Conservation (phyloP, 2,113 vertebrate species). For the Cephalopterus ornatus region DNA sequence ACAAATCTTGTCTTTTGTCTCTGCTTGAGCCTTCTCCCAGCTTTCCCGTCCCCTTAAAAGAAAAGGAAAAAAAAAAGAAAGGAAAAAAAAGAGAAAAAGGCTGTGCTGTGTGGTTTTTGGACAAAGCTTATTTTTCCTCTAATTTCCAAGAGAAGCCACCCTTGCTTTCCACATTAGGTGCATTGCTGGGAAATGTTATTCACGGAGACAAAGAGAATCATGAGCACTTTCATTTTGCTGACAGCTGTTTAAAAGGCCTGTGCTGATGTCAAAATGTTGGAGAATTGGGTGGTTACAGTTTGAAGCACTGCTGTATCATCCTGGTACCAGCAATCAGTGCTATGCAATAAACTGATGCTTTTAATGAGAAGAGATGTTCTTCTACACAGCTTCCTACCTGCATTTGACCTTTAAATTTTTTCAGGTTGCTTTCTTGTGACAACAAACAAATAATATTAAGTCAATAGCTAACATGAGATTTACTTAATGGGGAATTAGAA, state of each 20-base stretch:
- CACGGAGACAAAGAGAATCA: background rate
- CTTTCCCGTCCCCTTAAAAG: background rate
- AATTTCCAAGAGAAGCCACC: background rate
- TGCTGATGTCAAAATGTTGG: background rate
- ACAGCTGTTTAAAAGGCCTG: background rate
- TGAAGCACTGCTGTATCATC: background rate
- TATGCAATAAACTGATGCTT: background rate
- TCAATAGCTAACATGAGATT: background rate
- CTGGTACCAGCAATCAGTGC: background rate
- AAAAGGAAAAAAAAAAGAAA: background rate
- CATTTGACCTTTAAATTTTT: background rate
- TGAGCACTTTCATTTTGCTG: background rate
- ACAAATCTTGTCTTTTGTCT: constrained; percentile 56
- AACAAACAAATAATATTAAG: background rate
- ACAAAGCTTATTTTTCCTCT: background rate
- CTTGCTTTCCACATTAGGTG: background rate
- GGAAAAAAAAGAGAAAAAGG: background rate
- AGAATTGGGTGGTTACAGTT: background rate
- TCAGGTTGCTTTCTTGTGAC: background rate
- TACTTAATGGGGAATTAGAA: background rate
- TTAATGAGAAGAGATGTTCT: background rate
- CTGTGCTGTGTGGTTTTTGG: background rate
- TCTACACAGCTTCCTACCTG: background rate
- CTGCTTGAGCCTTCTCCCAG: background rate
- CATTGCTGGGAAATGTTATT: background rate